Evolutionary conservation across 2,113 vertebrate genomes (phyloP).

Genomic region (Oryzias woworae): DNA sequence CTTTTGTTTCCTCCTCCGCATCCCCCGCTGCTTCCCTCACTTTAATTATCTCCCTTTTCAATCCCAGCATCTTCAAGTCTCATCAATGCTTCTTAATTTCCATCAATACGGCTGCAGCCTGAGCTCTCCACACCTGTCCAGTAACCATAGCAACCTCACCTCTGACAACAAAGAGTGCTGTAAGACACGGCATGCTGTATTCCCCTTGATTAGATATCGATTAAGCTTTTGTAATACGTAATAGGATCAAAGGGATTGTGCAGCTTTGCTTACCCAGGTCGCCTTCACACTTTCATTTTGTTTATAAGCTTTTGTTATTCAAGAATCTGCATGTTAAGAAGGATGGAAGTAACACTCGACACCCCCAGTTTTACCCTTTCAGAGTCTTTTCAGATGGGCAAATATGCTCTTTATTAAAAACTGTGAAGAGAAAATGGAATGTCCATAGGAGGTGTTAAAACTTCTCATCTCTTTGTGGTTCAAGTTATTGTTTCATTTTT

Average conservation of each 20-base stretch:
- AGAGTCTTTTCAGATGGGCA: conserved; percentile 24
- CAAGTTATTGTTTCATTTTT: no score
- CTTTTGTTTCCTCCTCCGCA: conserved; percentile 23
- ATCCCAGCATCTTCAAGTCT: conserved; percentile 68
- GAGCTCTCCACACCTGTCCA: conserved; percentile 71
- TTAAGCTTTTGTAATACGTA: conserved; percentile 83
- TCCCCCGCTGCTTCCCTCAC: conserved; percentile 43
- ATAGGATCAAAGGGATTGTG: conserved; percentile 78
- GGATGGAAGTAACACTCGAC: conserved; percentile 48
- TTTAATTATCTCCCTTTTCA: conserved; percentile 73
- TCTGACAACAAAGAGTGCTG: conserved; percentile 78
- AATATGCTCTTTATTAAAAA: conserved; percentile 8
- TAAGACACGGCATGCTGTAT: conserved; percentile 74
- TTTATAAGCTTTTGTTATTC: conserved; percentile 73
- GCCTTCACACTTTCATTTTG: conserved; percentile 72
- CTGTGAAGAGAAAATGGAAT: conserved; percentile 7
- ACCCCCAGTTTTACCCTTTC: conserved; percentile 39
- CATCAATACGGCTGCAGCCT: conserved; percentile 74
- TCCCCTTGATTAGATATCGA: conserved; percentile 83
- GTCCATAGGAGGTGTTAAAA: conserved; percentile 17
- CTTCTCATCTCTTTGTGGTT: no score
- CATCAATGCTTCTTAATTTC: conserved; percentile 78
- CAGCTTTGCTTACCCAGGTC: conserved; percentile 70
- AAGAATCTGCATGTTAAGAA: conserved; percentile 72
- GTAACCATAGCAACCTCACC: conserved; percentile 77